A percentile compares a stretch with the other conserved stretches of the same genome.
Conservation (phyloP, 1,140 invertebrate genomes). For the Conus ventricosus region DNA sequence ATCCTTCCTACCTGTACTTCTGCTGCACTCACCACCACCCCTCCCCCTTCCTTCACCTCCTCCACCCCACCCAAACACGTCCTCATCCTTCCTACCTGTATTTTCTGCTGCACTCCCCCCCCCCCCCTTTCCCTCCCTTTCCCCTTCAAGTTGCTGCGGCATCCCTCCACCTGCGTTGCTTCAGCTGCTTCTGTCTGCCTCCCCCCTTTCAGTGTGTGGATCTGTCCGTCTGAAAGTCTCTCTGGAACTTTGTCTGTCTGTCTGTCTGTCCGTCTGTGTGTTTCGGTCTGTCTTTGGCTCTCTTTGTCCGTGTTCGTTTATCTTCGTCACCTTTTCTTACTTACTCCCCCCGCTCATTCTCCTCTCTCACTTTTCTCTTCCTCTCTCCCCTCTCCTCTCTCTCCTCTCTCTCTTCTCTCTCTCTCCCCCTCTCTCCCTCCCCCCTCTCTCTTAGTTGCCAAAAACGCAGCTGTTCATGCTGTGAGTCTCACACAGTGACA, state of each 20-base stretch:
- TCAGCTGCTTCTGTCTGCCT: not conserved
- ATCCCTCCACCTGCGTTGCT: not conserved
- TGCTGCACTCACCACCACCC: not conserved
- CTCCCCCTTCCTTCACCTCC: not conserved
- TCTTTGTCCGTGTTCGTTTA: not conserved
- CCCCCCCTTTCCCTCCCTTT: not conserved
- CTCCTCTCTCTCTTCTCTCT: slow-evolving; percentile 11
- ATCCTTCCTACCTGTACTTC: not conserved
- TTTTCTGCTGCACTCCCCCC: not conserved
- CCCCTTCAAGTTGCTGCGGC: too few species aligned
- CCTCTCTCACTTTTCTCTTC: too few species aligned
- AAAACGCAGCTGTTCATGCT: too few species aligned
- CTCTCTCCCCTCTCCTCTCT: slow-evolving; percentile 1
- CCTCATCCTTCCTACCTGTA: too few species aligned
- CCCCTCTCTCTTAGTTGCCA: too few species aligned
- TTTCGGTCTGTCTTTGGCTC: not conserved
- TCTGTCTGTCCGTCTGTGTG: not conserved
- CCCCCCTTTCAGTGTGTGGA: not conserved
- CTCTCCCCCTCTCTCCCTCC: not conserved
- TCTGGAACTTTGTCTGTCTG: not conserved
- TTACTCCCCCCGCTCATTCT: not conserved
- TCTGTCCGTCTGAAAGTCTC: not conserved
- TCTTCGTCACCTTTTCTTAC: not conserved
- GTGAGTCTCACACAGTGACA: too few species aligned
- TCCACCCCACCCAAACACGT: too few species aligned